A percentile compares a stretch with the other conserved stretches of the same genome.
These are phyloP conservation scores for Netta rufina DNA, from an alignment of 2,797 vertebrate species.

Conservation along the genomic window DNA sequence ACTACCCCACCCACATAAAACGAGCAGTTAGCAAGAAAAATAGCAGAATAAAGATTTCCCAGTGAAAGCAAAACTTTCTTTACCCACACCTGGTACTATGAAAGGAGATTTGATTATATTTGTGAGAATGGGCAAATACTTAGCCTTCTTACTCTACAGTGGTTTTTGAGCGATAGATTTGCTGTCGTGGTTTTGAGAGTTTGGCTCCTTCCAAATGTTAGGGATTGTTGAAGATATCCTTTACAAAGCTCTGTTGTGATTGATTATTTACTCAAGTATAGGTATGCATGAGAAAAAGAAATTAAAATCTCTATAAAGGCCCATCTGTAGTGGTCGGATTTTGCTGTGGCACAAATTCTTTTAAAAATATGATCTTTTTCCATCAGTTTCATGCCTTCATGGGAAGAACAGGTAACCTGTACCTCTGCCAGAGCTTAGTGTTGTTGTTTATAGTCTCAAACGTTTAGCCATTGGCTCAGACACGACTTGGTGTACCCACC, in stretches of 20 bases:
- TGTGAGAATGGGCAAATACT: not conserved
- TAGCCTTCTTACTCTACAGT: not conserved
- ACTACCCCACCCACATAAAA: slow-evolving; percentile 60
- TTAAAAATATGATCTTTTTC: not conserved
- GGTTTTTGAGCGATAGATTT: not conserved
- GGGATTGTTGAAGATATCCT: not conserved
- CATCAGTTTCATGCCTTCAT: not conserved
- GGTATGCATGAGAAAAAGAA: not conserved
- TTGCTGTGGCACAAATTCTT: not conserved
- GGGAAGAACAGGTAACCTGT: not conserved
- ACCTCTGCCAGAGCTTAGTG: not conserved
- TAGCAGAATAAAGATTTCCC: slow-evolving; percentile 30
- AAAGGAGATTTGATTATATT: not conserved
- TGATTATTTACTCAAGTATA: not conserved
- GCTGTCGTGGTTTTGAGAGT: not conserved
- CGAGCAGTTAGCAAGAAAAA: slow-evolving; percentile 58
- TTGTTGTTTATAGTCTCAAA: not conserved
- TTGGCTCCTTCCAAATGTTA: not conserved
- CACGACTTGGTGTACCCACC: not conserved
- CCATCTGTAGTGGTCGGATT: not conserved
- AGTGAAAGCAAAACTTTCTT: slow-evolving; percentile 40
- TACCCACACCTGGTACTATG: not conserved
- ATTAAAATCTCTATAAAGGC: not conserved
- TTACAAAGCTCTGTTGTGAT: not conserved
- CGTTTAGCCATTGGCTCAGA: not conserved